These are phyloP conservation scores for Pseudobourletiella spinata DNA, from an alignment of 1,140 invertebrate species.

Conservation along the genomic window DNA sequence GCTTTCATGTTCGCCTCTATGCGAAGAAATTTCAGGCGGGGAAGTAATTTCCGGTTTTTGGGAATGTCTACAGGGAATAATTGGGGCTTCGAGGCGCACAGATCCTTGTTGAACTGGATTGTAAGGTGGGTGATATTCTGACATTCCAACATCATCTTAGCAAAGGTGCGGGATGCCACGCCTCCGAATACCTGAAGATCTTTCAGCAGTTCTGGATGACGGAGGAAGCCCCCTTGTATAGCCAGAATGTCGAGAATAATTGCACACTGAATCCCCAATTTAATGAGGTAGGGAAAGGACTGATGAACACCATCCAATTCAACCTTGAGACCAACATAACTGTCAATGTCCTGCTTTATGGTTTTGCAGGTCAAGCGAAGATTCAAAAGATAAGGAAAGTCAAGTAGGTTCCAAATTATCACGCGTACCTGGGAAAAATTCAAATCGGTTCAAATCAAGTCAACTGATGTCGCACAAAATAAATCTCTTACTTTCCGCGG, in stretches of 20 bases:
- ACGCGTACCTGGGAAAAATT: not conserved
- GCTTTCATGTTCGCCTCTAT: not conserved
- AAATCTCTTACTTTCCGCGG: too few relatives aligned
- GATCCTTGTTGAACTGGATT: not conserved
- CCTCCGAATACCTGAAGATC: not conserved
- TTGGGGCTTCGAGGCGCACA: not conserved
- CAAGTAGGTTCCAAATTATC: not conserved
- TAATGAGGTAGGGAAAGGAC: not conserved
- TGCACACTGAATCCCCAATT: not conserved
- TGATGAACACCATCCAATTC: not conserved
- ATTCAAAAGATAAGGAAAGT: not conserved
- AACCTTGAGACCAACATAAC: not conserved
- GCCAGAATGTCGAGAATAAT: not conserved
- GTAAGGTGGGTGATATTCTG: not conserved
- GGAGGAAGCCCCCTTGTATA: not conserved
- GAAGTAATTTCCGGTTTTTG: too few relatives aligned
- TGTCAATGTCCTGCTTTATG: conserved; percentile 7
- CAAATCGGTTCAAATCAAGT: too few relatives aligned
- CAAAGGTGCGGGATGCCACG: not conserved
- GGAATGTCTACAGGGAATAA: conserved; percentile 1
- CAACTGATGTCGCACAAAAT: too few relatives aligned
- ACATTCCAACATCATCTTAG: not conserved
- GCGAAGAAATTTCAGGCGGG: not conserved
- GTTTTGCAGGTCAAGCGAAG: not conserved
- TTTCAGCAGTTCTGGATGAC: not conserved